phyloP scores from a whole-genome alignment of 2,888 invertebrate genomes.

The Halictus ligatus region DNA sequence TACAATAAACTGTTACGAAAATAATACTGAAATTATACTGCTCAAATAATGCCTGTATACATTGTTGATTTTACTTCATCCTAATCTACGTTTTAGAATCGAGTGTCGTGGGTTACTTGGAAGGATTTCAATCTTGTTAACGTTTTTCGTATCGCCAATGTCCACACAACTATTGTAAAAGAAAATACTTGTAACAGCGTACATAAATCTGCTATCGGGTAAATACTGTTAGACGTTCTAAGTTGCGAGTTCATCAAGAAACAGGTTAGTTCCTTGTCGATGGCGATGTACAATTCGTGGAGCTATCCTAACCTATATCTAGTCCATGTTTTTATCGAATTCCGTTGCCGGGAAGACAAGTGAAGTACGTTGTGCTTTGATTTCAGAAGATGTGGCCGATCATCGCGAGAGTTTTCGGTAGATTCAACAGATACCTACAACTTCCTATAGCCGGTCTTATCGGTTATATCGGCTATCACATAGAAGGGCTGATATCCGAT shows the following conservation, averaged over 20 bases:
- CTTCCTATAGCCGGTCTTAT: conserved; percentile 93
- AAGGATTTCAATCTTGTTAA: neutral
- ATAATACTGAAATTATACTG: neutral
- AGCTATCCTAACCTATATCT: conserved; percentile 5
- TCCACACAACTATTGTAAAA: neutral
- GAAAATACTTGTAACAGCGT: neutral
- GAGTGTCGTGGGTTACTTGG: neutral
- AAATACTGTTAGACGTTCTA: neutral
- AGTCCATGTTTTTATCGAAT: neutral
- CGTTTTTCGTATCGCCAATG: neutral
- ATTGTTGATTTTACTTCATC: neutral
- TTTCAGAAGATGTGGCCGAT: conserved; percentile 90
- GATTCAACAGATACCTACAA: conserved; percentile 92
- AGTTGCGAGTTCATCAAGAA: neutral
- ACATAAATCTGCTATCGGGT: neutral
- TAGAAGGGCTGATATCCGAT: conserved; percentile 91
- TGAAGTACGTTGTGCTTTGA: conserved; percentile 22
- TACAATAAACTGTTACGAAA: neutral
- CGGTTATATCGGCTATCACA: conserved; percentile 94
- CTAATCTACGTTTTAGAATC: neutral
- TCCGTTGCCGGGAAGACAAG: neutral
- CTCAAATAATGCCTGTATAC: neutral
- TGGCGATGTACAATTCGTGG: neutral
- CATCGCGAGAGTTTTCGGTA: conserved; percentile 87
- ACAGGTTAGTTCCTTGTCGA: neutral